These are phyloP conservation scores for Otocyon megalotis DNA, from an alignment of 2,113 vertebrate genomes.

Conservation along the genomic window DNA sequence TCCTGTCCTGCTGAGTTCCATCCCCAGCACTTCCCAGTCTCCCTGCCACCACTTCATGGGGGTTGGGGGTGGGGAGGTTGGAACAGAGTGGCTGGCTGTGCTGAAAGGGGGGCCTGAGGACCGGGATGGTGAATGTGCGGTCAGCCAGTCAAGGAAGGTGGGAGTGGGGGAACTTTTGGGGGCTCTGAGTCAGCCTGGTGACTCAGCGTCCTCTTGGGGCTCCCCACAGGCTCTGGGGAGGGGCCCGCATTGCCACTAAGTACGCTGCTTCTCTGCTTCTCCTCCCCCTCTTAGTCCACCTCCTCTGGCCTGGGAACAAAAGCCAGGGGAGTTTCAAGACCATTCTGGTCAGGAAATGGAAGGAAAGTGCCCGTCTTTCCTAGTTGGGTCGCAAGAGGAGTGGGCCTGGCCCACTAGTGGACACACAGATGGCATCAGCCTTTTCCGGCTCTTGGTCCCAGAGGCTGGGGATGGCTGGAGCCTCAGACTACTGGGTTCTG, in stretches of 20 bases:
- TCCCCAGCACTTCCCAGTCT: background rate
- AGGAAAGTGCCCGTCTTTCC: background rate
- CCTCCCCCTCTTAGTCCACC: background rate
- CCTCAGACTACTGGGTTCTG: background rate
- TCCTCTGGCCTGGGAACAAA: conserved; percentile 16
- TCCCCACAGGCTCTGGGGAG: background rate
- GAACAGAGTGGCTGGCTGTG: background rate
- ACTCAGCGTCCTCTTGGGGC: conserved; percentile 54
- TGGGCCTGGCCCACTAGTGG: background rate
- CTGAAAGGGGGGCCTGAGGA: background rate
- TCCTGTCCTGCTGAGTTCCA: background rate
- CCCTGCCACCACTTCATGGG: background rate
- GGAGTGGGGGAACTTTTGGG: conserved; percentile 52
- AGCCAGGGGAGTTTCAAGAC: background rate
- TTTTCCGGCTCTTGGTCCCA: background rate
- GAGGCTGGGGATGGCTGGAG: background rate
- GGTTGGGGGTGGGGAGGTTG: background rate
- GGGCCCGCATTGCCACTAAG: conserved; percentile 12
- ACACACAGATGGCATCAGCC: background rate
- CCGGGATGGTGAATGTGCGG: background rate
- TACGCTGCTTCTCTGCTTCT: background rate
- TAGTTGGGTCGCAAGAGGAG: background rate
- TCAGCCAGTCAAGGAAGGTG: background rate
- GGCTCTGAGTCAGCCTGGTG: conserved; percentile 76
- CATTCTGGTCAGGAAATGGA: background rate